Percentiles rank a stretch among this genome's conserved stretches.
Evolutionary conservation across 1,140 invertebrate genomes (phyloP).

Genomic region (Orius insidiosus): DNA sequence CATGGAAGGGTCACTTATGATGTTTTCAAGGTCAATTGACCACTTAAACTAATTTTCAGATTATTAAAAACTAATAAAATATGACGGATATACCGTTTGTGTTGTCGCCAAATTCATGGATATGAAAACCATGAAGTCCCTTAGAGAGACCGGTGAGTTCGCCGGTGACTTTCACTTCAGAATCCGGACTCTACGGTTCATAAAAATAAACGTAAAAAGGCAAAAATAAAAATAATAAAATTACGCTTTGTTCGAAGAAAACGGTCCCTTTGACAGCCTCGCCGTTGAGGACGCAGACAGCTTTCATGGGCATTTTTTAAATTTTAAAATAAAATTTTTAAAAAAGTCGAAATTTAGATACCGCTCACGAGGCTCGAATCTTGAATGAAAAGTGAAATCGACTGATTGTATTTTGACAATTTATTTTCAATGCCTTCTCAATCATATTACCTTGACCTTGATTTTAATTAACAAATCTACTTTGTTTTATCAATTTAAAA

Average conservation of each 20-base stretch:
- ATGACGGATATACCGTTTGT: conserved; percentile 74
- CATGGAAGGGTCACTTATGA: not conserved
- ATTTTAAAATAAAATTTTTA: not conserved
- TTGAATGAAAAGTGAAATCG: too few species aligned
- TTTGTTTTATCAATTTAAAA: too few species aligned
- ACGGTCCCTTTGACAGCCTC: conserved; percentile 61
- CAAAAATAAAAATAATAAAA: conserved; percentile 14
- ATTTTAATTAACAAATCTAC: too few species aligned
- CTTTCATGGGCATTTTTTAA: conserved; percentile 34
- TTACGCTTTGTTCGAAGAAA: conserved; percentile 59
- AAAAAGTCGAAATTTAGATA: not conserved
- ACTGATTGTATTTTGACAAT: too few species aligned
- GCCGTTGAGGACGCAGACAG: conserved; percentile 69
- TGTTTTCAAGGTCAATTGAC: too few species aligned
- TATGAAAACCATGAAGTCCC: conserved; percentile 82
- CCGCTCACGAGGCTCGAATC: not conserved
- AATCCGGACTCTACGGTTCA: conserved; percentile 27
- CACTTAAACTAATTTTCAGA: not conserved
- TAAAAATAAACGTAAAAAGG: conserved; percentile 8
- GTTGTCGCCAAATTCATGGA: conserved; percentile 94
- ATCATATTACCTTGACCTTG: too few species aligned
- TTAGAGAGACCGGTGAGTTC: conserved; percentile 47
- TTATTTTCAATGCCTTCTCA: too few species aligned
- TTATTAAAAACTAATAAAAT: not conserved
- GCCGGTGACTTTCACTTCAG: conserved; percentile 47